These are phyloP conservation scores for Gavia stellata DNA, from an alignment of 2,113 vertebrate species.

Conservation along the genomic window DNA sequence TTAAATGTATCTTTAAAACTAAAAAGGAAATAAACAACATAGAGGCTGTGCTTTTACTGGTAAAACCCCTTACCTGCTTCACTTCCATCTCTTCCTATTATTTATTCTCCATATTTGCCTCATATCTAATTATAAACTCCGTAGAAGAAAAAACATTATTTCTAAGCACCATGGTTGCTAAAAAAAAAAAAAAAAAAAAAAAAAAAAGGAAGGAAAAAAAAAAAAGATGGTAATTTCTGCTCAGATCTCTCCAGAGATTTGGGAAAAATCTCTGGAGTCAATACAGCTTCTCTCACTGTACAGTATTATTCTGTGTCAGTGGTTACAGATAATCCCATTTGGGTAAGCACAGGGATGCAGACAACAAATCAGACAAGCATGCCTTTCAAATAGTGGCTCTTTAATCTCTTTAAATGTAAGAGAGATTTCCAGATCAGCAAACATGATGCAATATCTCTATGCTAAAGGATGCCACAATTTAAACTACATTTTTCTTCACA, in stretches of 20 bases:
- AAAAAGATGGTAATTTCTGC: background rate
- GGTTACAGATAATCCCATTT: background rate
- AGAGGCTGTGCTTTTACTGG: background rate
- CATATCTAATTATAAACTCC: background rate
- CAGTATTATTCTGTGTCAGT: constrained; percentile 3
- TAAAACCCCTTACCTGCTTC: background rate
- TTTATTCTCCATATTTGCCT: background rate
- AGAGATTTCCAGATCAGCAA: constrained; percentile 4
- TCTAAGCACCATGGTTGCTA: background rate
- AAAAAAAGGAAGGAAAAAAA: background rate
- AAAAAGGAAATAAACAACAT: background rate
- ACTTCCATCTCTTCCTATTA: background rate
- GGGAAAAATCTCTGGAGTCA: background rate
- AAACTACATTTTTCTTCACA: background rate
- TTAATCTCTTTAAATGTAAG: constrained; percentile 25
- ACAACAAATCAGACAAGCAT: background rate
- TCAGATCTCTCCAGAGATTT: background rate
- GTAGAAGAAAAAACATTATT: background rate
- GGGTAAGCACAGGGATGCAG: background rate
- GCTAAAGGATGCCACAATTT: background rate
- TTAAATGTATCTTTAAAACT: background rate
- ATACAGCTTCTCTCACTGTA: background rate
- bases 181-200: background rate
- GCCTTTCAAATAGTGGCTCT: background rate
- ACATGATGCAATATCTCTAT: background rate